Base-by-base conservation (phyloP, 2,888 invertebrate genomes). In the Prostheceraeus crozeri region DNA sequence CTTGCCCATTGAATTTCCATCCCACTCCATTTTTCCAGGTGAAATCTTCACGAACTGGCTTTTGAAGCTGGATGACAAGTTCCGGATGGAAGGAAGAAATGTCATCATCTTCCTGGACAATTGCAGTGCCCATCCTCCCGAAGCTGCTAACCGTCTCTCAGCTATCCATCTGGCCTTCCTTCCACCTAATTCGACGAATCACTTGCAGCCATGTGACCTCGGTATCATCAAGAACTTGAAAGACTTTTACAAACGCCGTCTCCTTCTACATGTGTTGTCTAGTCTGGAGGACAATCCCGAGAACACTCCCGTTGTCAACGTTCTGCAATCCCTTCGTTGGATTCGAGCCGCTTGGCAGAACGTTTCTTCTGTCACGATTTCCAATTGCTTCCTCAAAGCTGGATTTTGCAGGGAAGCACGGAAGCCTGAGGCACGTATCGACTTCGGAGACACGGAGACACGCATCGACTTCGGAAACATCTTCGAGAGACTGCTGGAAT, bases 201-300 rank as follows among this genome's bases (percentile, higher is more conserved):
- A 40, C 6, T 23, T 40, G n/a, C 40, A 40, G n/a, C 40, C 40
- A 4, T 40, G 6, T 40, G 40, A 40, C n/a, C 16, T 40, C 16
- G 40, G 40, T 4, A 40, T 40, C n/a, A 40, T 40, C n/a, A 14
- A 40, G n/a, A 40, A 40, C n/a, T 40, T 40, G 6, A 40, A 40
- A n/a, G n/a, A 19, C 4, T n/a, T 16, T n/a, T 40, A 40, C n/a
- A 8, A n/a, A 4, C 16, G 19, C 6, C n/a, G n/a, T n/a, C 40
- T 40, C n/a, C 40, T 40, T n/a, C 16, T 23, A 4, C 4, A n/a
- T 8, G 16, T 40, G 6, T 8, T 40, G 6, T 4, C 40, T 8
- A n/a, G 16, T n/a, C 16, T 40, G 16, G n/a, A 40, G 19, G 19
- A n/a, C 16, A 23, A 23, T 8, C 16, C 16, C 16, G 4, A 19